A percentile compares a stretch with the other conserved stretches of the same genome.
Evolutionary conservation across 1,140 invertebrate genomes (phyloP).

Genomic region (Triops longicaudatus): DNA sequence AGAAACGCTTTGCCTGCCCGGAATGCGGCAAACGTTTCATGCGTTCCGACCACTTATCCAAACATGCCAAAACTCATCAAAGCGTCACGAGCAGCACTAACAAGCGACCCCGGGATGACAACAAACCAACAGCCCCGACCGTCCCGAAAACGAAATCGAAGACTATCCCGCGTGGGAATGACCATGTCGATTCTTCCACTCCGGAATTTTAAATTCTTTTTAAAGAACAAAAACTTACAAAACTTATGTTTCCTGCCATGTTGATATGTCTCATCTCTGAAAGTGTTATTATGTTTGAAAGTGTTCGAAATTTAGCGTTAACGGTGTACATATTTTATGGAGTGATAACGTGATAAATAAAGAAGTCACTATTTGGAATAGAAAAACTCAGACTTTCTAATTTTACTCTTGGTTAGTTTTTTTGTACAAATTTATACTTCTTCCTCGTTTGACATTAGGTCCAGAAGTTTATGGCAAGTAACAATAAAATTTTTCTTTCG

Average conservation of each 20-base stretch:
- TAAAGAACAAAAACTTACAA: no score
- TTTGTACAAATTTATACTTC: no score
- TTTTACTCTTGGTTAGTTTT: no score
- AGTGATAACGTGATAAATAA: constrained; percentile 2
- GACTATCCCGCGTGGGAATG: neutral
- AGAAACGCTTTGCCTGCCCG: constrained; percentile 89
- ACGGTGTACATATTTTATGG: neutral
- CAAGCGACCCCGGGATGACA: constrained; percentile 65
- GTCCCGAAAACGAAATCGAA: neutral
- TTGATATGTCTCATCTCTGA: no score
- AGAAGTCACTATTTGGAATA: neutral
- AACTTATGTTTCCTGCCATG: no score
- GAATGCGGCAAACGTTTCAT: constrained; percentile 78
- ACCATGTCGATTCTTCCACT: neutral
- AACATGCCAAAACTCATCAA: constrained; percentile 91
- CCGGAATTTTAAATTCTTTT: neutral
- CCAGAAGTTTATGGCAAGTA: no score
- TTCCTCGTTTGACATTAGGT: no score
- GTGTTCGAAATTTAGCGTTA: neutral
- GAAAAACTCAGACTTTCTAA: no score
- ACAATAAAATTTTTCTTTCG: no score
- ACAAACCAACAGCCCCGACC: neutral
- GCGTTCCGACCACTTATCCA: constrained; percentile 82
- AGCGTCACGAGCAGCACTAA: constrained; percentile 33
- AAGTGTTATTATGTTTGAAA: no score